Conservation (phyloP, 2,113 vertebrate species). For the Semnornis frantzii region DNA sequence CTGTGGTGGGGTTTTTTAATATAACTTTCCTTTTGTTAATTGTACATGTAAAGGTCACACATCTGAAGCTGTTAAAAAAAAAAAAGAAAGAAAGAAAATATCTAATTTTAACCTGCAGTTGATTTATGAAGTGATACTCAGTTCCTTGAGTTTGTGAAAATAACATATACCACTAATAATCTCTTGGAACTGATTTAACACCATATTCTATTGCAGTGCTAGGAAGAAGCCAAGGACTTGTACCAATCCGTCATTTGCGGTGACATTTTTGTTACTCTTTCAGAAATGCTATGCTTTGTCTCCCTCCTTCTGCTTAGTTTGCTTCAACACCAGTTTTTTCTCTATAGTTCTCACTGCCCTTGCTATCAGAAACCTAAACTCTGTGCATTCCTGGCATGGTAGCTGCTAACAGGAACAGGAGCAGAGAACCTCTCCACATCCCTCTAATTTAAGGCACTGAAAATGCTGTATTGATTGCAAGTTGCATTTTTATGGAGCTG, state of each 20-base stretch:
- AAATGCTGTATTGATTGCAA: conserved; percentile 38
- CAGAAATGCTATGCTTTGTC: conserved; percentile 65
- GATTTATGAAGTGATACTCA: conserved; percentile 51
- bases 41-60: neutral
- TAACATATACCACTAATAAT: conserved; percentile 60
- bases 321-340: neutral
- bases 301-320: conserved; percentile 36
- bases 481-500: conserved; percentile 16
- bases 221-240: conserved; percentile 66
- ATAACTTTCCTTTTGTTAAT: conserved; percentile 5
- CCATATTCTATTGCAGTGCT: conserved; percentile 17
- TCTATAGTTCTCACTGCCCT: neutral
- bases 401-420: neutral
- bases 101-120: conserved; percentile 24
- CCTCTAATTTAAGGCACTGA: conserved; percentile 24
- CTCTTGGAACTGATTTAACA: conserved; percentile 63
- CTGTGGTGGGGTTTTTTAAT: neutral
- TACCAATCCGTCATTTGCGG: conserved; percentile 57
- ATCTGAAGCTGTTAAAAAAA: neutral
- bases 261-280: conserved; percentile 71
- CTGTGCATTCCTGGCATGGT: neutral
- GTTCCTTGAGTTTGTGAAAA: conserved; percentile 40
- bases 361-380: conserved; percentile 2
- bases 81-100: neutral
- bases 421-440: neutral